Evolutionary conservation across 2,797 vertebrate species (phyloP).

Genomic region (Gobio occitaniae): DNA sequence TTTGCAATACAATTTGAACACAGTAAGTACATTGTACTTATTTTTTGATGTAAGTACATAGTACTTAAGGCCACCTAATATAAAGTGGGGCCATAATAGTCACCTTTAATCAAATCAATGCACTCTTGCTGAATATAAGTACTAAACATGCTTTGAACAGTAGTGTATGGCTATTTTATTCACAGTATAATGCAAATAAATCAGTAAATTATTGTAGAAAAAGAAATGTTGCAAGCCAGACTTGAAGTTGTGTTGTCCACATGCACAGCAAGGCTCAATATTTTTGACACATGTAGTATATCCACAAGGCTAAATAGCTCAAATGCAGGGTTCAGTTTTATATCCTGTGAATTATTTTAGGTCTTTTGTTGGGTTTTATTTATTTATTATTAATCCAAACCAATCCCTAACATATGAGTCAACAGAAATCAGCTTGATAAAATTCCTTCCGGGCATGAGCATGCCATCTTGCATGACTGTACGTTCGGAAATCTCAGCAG

Average conservation of each 20-base stretch:
- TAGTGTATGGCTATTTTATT: not conserved
- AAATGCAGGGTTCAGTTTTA: not conserved
- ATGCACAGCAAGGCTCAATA: not conserved
- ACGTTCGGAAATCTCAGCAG: not conserved
- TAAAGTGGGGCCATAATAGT: not conserved
- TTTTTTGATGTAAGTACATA: no score
- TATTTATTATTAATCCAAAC: not conserved
- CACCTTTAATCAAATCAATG: not conserved
- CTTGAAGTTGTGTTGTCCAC: not conserved
- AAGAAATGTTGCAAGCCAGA: not conserved
- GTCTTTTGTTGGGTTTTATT: not conserved
- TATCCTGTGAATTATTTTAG: not conserved
- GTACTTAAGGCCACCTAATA: no score
- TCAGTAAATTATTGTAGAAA: not conserved
- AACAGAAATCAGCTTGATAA: not conserved
- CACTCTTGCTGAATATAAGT: not conserved
- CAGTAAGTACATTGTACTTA: no score
- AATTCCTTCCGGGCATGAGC: not conserved
- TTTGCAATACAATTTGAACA: no score
- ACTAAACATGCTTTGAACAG: not conserved
- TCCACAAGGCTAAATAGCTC: not conserved
- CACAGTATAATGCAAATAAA: not conserved
- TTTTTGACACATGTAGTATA: not conserved
- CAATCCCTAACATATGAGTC: conserved; percentile 7
- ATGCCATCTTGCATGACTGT: not conserved